Base-by-base conservation (phyloP, 2,797 vertebrate genomes). In the Hapalemur alaotrensis region DNA sequence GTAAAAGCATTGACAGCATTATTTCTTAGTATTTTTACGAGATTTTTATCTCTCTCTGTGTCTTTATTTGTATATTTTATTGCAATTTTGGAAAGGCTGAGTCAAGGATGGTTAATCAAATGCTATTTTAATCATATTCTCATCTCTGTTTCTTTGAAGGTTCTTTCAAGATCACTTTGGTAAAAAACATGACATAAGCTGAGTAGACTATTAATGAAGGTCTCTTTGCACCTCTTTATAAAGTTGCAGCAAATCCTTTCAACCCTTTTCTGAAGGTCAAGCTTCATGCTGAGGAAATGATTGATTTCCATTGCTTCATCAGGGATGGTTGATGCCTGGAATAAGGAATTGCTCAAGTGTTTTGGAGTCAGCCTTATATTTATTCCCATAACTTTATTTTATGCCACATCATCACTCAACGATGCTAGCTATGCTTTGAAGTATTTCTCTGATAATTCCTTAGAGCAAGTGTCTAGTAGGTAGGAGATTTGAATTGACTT, bases 251-350 rank as follows among this genome's bases (percentile, higher is more conserved):
- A 96, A 97, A 97, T 97, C 91, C 97, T 96, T 94, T 97, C 91
- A 91, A 96, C 91, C 70, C 59, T 96, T 97, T 97, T 96, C 85
- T 89, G 96, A 97, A 97, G 97, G 96, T 97, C 97, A 97, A 91
- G 86, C 17, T 94, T 95, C 75, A 30, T 84, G 91, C 86, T 76
- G 59, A 97, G 97, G 82, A 96, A 96, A 97, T 97, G 97, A 98
- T 95, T 96, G 96, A 97, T 97, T 97, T 97, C 93, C 81, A 95
- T 93, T 95, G 96, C 97, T 95, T 97, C 95, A 97, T 95, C 95
- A 94, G 94, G 85, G 73, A 93, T 92, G 52, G 89, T 83, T 96
- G 94, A 96, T 94, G 94, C 73, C 89, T 89, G 48, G 95, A 97
- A 94, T 96, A 97, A 97, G 95, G 93, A 95, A 97, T 86, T 76